Evolutionary conservation across 2,113 vertebrate species (phyloP).

Genomic region (Tautogolabrus adspersus): DNA sequence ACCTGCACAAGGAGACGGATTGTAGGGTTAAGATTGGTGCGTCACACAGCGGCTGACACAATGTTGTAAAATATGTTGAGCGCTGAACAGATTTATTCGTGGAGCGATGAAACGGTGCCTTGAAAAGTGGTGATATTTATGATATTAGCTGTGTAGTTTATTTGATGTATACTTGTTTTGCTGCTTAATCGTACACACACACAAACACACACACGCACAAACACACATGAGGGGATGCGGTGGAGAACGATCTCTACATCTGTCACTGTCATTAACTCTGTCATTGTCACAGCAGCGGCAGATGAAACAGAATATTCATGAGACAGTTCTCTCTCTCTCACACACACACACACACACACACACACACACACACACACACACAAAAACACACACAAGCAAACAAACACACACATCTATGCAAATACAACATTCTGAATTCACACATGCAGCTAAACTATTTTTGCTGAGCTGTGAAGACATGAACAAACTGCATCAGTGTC

Average conservation of each 20-base stretch:
- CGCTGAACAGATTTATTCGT: slow-evolving; percentile 63
- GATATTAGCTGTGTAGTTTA: slow-evolving; percentile 79
- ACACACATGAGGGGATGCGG: slow-evolving; percentile 16
- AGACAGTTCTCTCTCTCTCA: slow-evolving; percentile 51
- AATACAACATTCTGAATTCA: slow-evolving; percentile 63
- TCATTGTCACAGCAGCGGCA: slow-evolving; percentile 76
- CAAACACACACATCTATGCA: slow-evolving; percentile 51
- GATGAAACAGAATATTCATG: slow-evolving; percentile 83
- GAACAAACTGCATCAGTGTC: slow-evolving; percentile 47
- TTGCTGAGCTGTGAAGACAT: slow-evolving; percentile 72
- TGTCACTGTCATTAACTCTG: slow-evolving; percentile 85
- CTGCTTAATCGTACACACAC: slow-evolving; percentile 62
- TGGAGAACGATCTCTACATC: slow-evolving; percentile 78
- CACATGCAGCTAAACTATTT: slow-evolving; percentile 62
- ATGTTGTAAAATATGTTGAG: slow-evolving; percentile 34
- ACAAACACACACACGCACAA: slow-evolving; percentile 54
- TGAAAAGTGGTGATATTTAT: slow-evolving; percentile 79
- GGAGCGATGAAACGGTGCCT: slow-evolving; percentile 49
- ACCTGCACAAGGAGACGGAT: slow-evolving; percentile 75
- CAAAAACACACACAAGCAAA: background rate
- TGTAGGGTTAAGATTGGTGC: slow-evolving; percentile 42
- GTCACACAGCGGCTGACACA: slow-evolving; percentile 39
- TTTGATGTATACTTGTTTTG: slow-evolving; percentile 74
- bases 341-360: slow-evolving; percentile 40
- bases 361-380: slow-evolving; percentile 19